Evolutionary conservation across 2,797 vertebrate genomes (phyloP), one percentile per base, ranked within the genome.

Genomic region (Typhlichthys subterraneus): DNA sequence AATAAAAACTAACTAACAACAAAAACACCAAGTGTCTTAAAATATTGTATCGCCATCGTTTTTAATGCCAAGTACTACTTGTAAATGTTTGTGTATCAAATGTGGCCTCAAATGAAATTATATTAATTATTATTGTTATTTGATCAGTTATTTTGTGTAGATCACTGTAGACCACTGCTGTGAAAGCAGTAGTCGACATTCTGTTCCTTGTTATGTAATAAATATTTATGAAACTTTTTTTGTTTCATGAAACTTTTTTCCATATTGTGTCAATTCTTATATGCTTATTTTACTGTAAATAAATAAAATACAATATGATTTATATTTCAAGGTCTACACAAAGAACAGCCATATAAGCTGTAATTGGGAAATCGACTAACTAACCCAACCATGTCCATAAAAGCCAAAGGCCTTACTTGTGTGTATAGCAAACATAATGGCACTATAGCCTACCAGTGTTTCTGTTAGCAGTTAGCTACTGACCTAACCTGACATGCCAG

Each of bases 21-120:
- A 91, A 90, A 92, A 93, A 94, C 94, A 95, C 94, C 94, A 94
- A 95, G 93, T 95, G 94, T 95, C 94, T 95, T 95, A 95, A 95
- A 91, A 92, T 92, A 95, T 94, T 93, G 94, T 95, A 93, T 92
- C 81, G 92, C 93, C 93, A 94, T 94, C 77, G 93, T 94, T 95
- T 94, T 93, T 94, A 94, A 94, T 92, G 93, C 93, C 93, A 93
- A 94, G 94, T 94, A 93, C 87, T 89, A 93, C 91, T 92, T 94
- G 93, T 95, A 92, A 93, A 93, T 92, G 92, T 93, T 91, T 92
- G 92, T 94, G 93, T 93, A 93, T 94, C 91, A 93, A 90, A 93
- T 93, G 93, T 95, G 92, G 93, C 93, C 93, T 94, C 92, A 93
- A 93, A 92, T 88, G 80, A 91, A 91, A 87, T 83, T 85, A 79